A percentile compares a stretch with the other conserved stretches of the same genome.
Evolutionary conservation across 2,797 vertebrate genomes (phyloP).

Genomic region (Tympanoctomys barrerae): DNA sequence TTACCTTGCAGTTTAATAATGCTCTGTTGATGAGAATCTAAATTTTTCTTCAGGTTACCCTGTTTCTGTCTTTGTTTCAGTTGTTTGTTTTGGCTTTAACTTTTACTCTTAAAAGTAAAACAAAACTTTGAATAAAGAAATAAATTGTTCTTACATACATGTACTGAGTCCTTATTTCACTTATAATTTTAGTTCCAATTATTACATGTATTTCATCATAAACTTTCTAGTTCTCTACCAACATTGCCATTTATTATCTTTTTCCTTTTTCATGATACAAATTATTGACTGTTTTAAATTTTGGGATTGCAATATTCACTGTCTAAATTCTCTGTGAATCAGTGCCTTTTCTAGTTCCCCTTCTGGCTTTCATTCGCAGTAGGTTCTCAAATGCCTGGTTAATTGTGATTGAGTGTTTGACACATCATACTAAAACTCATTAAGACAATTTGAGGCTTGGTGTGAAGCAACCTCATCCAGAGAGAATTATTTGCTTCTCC

Average conservation of each 20-base stretch:
- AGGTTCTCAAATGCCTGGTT: not conserved
- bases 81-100: too few species aligned
- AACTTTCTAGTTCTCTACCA: not conserved
- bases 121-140: too few species aligned
- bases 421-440: not conserved
- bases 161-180: not conserved
- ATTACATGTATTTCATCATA: not conserved
- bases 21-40: not conserved
- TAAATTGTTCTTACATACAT: not conserved
- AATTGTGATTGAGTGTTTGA: not conserved
- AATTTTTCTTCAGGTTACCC: not conserved
- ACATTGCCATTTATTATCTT: not conserved
- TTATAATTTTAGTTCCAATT: not conserved
- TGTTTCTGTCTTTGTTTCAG: too few species aligned
- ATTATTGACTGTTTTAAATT: not conserved
- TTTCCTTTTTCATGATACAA: not conserved
- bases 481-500: constrained; percentile 23
- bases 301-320: not conserved
- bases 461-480: not conserved
- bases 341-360: not conserved
- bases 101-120: too few species aligned
- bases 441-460: not conserved
- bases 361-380: constrained; percentile 23
- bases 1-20: not conserved
- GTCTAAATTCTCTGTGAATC: not conserved